phyloP scores from a whole-genome alignment of 2,797 vertebrate genomes.

The Coluber constrictor region DNA sequence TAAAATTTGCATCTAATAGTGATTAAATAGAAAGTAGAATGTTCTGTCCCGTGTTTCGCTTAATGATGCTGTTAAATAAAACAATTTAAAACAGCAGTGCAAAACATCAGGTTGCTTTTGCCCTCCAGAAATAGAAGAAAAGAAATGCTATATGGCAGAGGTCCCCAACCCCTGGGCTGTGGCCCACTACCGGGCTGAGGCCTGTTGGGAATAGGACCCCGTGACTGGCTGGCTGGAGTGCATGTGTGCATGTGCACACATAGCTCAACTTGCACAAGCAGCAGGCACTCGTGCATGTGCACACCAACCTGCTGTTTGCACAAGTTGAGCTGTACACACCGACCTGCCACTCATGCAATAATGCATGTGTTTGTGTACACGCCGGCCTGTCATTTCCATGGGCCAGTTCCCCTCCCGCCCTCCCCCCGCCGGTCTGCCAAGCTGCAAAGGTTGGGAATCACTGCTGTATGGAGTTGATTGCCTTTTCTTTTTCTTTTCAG shows the following conservation, averaged over 20 bases:
- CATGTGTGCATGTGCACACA: fast-evolving
- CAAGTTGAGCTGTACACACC: neutral
- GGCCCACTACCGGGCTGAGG: too few relatives aligned
- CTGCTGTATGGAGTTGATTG: neutral
- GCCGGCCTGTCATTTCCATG: neutral
- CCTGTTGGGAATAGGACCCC: neutral
- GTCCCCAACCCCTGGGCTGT: neutral
- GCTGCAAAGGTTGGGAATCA: neutral
- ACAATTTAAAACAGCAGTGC: neutral
- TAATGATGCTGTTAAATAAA: neutral
- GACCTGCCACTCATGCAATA: neutral
- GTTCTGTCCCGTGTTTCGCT: neutral
- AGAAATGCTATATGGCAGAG: neutral
- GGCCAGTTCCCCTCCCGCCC: neutral
- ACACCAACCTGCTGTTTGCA: too few relatives aligned
- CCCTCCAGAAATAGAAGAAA: neutral
- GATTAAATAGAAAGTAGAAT: conserved; percentile 10
- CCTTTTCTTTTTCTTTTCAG: conserved; percentile 50
- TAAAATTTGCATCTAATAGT: neutral
- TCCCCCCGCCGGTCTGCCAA: neutral
- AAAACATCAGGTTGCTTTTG: neutral
- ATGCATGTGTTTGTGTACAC: too few relatives aligned
- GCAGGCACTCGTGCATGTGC: neutral
- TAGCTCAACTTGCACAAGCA: neutral
- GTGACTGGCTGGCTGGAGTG: neutral